Conservation (phyloP, 2,113 vertebrate species). For the Paratilapia polleni region DNA sequence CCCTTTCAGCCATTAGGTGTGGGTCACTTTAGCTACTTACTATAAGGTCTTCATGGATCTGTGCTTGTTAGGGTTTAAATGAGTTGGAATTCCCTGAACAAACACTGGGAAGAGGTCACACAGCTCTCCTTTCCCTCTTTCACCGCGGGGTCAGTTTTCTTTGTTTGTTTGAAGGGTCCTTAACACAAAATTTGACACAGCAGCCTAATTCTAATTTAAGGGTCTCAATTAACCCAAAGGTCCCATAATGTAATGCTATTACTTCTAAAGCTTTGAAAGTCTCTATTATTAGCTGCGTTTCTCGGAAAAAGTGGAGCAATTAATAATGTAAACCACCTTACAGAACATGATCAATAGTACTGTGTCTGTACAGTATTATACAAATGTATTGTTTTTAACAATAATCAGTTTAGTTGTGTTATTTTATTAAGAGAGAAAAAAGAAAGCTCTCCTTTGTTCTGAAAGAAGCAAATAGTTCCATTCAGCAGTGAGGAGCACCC, state of each 20-base stretch:
- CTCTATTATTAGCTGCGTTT: neutral
- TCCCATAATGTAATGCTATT: neutral
- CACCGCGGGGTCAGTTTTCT: conserved; percentile 38
- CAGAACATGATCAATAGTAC: neutral
- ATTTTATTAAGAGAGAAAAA: neutral
- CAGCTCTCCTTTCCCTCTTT: conserved; percentile 61
- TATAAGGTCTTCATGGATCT: conserved; percentile 30
- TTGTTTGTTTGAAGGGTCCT: conserved; percentile 62
- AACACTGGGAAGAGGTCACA: conserved; percentile 62
- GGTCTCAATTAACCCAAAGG: conserved; percentile 18
- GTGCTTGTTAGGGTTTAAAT: conserved; percentile 65
- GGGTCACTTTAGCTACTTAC: conserved; percentile 62
- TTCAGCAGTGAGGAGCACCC: too few species aligned
- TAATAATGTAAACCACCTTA: neutral
- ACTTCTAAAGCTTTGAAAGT: neutral
- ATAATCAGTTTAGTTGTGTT: neutral
- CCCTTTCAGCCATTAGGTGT: conserved; percentile 45
- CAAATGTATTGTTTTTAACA: neutral
- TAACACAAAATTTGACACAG: conserved; percentile 41
- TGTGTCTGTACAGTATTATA: neutral
- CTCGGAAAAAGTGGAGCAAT: neutral
- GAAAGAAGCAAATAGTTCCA: too few species aligned
- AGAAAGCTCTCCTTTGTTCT: neutral
- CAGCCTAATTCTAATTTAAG: conserved; percentile 39
- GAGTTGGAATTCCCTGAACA: conserved; percentile 68